These are phyloP conservation scores for Eublepharis macularius DNA, from an alignment of 2,113 vertebrate genomes.

Conservation along the genomic window DNA sequence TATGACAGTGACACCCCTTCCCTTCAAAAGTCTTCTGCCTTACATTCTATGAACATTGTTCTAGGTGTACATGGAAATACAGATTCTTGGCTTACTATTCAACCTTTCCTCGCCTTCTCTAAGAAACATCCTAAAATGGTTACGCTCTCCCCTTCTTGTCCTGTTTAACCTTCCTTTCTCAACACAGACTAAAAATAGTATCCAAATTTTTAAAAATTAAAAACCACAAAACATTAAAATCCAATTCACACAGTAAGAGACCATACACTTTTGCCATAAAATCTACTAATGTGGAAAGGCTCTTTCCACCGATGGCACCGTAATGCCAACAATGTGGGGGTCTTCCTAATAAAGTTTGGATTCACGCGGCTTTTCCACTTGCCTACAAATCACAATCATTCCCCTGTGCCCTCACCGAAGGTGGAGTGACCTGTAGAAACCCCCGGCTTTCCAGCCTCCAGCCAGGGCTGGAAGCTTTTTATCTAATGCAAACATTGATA, in stretches of 20 bases:
- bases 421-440: not conserved
- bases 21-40: not conserved
- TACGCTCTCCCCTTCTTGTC: not conserved
- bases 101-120: not conserved
- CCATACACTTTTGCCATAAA: too few species aligned
- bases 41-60: not conserved
- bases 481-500: slow-evolving; percentile 18
- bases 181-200: too few species aligned
- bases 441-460: not conserved
- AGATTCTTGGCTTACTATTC: not conserved
- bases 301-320: too few species aligned
- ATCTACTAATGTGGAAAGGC: too few species aligned
- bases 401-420: not conserved
- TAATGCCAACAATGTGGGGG: too few species aligned
- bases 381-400: not conserved
- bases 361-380: not conserved
- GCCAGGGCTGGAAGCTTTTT: not conserved
- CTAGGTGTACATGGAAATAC: not conserved
- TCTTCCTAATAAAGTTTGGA: too few species aligned
- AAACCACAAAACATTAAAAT: too few species aligned
- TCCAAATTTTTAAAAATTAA: too few species aligned
- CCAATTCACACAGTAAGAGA: too few species aligned
- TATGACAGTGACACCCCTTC: not conserved
- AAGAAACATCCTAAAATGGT: not conserved
- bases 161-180: too few species aligned